phyloP scores from a whole-genome alignment of 1,140 invertebrate genomes.

The Hesperophylax magnus region DNA sequence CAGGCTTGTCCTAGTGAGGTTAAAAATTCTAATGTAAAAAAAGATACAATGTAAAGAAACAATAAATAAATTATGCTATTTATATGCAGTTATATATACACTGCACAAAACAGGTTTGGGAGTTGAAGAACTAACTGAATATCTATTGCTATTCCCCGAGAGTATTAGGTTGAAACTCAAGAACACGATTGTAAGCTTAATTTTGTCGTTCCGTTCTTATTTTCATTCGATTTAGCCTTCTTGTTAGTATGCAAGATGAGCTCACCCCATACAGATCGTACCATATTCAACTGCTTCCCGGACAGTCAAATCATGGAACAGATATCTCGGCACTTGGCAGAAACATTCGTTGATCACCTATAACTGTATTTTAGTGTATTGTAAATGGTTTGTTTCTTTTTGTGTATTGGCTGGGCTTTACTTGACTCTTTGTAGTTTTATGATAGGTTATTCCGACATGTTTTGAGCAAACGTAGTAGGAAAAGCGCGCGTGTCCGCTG shows the following conservation, averaged over 20 bases:
- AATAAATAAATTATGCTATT: too few relatives aligned
- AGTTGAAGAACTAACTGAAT: too few relatives aligned
- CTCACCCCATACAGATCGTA: conserved; percentile 14
- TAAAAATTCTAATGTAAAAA: too few relatives aligned
- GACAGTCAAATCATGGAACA: too few relatives aligned
- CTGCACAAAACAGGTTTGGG: too few relatives aligned
- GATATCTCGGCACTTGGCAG: too few relatives aligned
- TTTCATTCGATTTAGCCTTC: conserved; percentile 20
- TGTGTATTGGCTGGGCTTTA: background rate
- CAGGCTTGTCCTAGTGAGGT: too few relatives aligned
- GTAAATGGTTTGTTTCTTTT: conserved; percentile 2
- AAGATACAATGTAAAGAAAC: too few relatives aligned
- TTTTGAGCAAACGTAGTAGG: conserved; percentile 15
- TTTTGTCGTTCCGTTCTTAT: background rate
- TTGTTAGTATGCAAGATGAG: conserved; percentile 36
- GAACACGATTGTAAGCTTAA: conserved; percentile 25
- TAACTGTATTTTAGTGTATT: background rate
- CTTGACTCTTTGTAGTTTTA: background rate
- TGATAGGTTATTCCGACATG: conserved; percentile 13
- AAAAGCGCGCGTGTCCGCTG: conserved; percentile 20
- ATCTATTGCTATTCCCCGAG: too few relatives aligned
- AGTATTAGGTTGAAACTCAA: background rate
- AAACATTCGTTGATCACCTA: too few relatives aligned
- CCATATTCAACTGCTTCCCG: too few relatives aligned
- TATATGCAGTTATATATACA: too few relatives aligned